phyloP scores from a whole-genome alignment of 53 echinoderm and acorn worm species.

The Hippasteria phrygiana region DNA sequence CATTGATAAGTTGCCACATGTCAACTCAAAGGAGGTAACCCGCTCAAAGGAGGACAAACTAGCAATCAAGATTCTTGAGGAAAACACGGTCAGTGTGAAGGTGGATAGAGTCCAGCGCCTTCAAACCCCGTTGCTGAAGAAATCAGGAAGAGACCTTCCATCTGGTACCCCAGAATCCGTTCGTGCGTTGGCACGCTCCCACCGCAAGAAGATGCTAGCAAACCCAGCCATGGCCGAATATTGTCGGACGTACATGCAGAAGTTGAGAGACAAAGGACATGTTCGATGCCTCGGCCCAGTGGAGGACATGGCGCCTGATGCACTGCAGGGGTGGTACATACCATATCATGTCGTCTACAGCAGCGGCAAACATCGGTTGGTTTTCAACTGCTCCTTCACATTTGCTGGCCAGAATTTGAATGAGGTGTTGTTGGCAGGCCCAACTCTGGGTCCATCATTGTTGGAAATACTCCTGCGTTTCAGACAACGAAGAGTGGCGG shows the following conservation, averaged over 20 bases:
- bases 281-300: neutral
- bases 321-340: constrained; percentile 32
- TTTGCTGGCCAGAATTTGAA: constrained; percentile 20
- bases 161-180: neutral
- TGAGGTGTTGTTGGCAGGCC: neutral
- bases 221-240: neutral
- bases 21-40: neutral
- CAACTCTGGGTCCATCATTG: neutral
- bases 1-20: constrained; percentile 21
- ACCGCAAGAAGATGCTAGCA: neutral
- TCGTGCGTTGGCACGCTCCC: neutral
- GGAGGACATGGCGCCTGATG: neutral
- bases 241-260: neutral
- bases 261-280: neutral
- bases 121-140: neutral
- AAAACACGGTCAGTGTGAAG: neutral
- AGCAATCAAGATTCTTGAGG: constrained; percentile 28
- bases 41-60: constrained; percentile 34
- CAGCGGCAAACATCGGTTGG: constrained; percentile 12
- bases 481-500: neutral
- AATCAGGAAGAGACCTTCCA: neutral
- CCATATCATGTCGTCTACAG: constrained; percentile 38
- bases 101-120: constrained; percentile 17
- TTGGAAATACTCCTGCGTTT: constrained; percentile 17
- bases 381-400: constrained; percentile 38